A percentile compares a stretch with the other conserved stretches of the same genome.
Conservation (phyloP, 2,888 invertebrate species). For the Helicoverpa assulta region DNA sequence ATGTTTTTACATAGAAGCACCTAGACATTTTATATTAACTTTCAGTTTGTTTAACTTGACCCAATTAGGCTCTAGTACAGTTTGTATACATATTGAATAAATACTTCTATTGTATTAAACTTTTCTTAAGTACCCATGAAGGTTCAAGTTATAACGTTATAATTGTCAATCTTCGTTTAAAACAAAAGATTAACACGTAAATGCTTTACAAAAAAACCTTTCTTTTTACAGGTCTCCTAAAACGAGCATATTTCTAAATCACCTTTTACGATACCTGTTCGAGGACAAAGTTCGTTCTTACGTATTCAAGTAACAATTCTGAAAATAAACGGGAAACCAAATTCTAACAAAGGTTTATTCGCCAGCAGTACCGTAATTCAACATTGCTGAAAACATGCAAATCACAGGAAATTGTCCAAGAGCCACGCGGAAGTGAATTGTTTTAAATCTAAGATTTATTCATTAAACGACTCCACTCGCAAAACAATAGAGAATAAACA, state of each 20-base stretch:
- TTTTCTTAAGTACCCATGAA: too few species aligned
- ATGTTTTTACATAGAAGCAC: background rate
- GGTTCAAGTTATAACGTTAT: too few species aligned
- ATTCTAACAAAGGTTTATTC: constrained; percentile 39
- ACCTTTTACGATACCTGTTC: background rate
- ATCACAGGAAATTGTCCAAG: constrained; percentile 54
- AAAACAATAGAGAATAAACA: constrained; percentile 44
- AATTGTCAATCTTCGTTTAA: too few species aligned
- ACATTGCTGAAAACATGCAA: constrained; percentile 55
- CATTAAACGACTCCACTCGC: constrained; percentile 38
- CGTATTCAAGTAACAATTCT: constrained; percentile 1
- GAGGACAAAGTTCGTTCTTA: background rate
- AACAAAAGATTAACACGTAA: too few species aligned
- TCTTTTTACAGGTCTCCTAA: too few species aligned
- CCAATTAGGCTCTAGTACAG: too few species aligned
- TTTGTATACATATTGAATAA: too few species aligned
- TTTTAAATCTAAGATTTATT: constrained; percentile 56
- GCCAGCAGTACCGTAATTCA: constrained; percentile 41
- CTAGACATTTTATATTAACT: background rate
- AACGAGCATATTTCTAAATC: background rate
- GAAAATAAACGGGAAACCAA: constrained; percentile 25
- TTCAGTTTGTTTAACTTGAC: too few species aligned
- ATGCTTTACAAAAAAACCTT: too few species aligned
- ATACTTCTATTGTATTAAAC: too few species aligned
- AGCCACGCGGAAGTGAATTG: constrained; percentile 55